Base-by-base conservation (phyloP, 64 coral and sea anemone genomes). In the Actinia equina region DNA sequence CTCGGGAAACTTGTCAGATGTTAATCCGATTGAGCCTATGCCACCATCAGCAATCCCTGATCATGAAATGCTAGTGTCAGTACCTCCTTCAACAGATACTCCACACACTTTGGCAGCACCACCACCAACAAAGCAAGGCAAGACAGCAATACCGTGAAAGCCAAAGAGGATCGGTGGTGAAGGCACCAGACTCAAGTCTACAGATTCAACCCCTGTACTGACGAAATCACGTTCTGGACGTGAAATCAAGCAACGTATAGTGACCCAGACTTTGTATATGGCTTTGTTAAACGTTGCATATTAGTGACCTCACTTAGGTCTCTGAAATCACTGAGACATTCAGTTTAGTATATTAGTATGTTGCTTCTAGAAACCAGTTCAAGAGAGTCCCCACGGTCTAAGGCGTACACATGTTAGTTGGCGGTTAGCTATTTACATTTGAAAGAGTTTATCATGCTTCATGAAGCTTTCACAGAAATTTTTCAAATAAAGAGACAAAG, bases 221-320 rank as follows among this genome's bases (percentile, higher is more conserved):
- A 61, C 84, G 26, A 91, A 82, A 80, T 18, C 74, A 64, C 84
- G 84, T 52, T 67, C 89, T 30, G 89, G 71, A 63, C 71, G 41
- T 19, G n/a, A 14, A 65, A 74, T 91, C 71, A 91, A 86, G 64
- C 62, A 57, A 82, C 20, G n/a, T n/a, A 23, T 37, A 91, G 51
- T 42, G 23, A 91, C 22, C 77, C 58, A 64, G 52, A 54, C 44
- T 92, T 87, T 87, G 90, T 77, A 74, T 90, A 85, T 23, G 37
- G 61, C 2, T 64, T 3, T 64, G 61, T 59, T 59, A 13, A 12
- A 59, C 57, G 7, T 5, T 59, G 14, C 17, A 13, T 2, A 13
- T 3, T 59, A 13, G 57, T 59, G 57, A 59, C 57, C 57, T 59
- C 57, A 5, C 57, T 13, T 59, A 37, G 57, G 57, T 59, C 57